Evolutionary conservation across 1,140 invertebrate genomes (phyloP).

Genomic region (Planococcus citri): DNA sequence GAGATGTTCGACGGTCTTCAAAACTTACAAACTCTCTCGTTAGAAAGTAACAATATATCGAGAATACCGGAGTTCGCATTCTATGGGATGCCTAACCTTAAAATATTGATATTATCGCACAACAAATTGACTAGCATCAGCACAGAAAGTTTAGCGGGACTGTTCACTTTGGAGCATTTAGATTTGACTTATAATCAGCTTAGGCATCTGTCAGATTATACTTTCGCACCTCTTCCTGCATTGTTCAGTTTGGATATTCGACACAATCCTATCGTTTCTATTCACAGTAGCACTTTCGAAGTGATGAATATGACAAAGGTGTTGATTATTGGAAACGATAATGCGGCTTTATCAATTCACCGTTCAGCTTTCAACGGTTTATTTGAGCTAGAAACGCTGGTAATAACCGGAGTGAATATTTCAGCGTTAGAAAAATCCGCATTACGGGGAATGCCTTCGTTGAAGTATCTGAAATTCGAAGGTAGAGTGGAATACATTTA

Average conservation of each 20-base stretch:
- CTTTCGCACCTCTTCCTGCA: constrained; percentile 53
- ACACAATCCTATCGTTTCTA: constrained; percentile 48
- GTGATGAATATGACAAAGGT: constrained; percentile 51
- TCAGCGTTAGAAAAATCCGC: constrained; percentile 43
- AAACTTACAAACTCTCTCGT: constrained; percentile 43
- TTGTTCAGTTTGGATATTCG: constrained; percentile 45
- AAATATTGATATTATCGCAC: constrained; percentile 45
- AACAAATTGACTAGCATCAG: constrained; percentile 50
- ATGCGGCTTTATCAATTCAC: constrained; percentile 34
- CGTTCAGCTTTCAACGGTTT: constrained; percentile 50
- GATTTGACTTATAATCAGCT: constrained; percentile 52
- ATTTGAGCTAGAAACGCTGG: constrained; percentile 38
- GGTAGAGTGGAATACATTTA: constrained; percentile 46
- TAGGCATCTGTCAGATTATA: constrained; percentile 50
- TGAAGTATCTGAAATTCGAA: constrained; percentile 40
- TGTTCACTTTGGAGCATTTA: constrained; percentile 47
- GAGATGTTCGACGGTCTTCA: constrained; percentile 52
- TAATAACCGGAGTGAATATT: constrained; percentile 44
- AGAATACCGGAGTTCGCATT: constrained; percentile 54
- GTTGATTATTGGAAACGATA: constrained; percentile 44
- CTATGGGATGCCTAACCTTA: constrained; percentile 49
- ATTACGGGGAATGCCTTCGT: constrained; percentile 43
- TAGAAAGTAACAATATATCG: constrained; percentile 48
- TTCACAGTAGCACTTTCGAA: constrained; percentile 41
- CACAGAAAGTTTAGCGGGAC: constrained; percentile 49